These are phyloP conservation scores for Tyrophagus putrescentiae DNA, from an alignment of 1,140 invertebrate species.

Conservation along the genomic window DNA sequence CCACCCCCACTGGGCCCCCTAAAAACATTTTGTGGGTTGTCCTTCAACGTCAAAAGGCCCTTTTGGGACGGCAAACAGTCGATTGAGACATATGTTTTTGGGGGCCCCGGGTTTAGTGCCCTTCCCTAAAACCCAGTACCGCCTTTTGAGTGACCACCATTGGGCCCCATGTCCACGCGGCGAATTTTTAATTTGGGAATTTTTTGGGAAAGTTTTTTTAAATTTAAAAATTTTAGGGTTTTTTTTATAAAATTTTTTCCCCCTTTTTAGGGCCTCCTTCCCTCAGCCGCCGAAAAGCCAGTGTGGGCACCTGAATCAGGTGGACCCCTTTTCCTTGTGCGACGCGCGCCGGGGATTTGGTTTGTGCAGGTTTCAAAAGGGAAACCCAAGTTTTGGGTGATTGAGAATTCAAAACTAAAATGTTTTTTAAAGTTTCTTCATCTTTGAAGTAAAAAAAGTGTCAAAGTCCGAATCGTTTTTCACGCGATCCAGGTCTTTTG, in stretches of 20 bases:
- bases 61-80: background rate
- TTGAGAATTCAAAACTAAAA: too few relatives aligned
- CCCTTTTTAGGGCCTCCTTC: too few relatives aligned
- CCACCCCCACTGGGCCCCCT: too few relatives aligned
- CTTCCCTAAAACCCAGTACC: slow-evolving; percentile 73
- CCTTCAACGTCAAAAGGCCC: too few relatives aligned
- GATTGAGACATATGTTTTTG: slow-evolving; percentile 13
- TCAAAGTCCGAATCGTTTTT: slow-evolving; percentile 68
- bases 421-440: too few relatives aligned
- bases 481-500: slow-evolving; percentile 37
- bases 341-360: slow-evolving; percentile 57
- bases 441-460: slow-evolving; percentile 55
- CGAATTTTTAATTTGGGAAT: too few relatives aligned
- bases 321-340: slow-evolving; percentile 57
- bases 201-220: too few relatives aligned
- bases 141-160: slow-evolving; percentile 62
- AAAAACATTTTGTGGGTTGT: too few relatives aligned
- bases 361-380: slow-evolving; percentile 58
- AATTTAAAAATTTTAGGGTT: too few relatives aligned
- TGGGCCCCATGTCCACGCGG: slow-evolving; percentile 40
- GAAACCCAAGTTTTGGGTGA: too few relatives aligned
- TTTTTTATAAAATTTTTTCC: too few relatives aligned
- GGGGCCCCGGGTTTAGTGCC: too few relatives aligned
- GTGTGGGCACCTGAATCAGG: slow-evolving; percentile 49
- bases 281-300: slow-evolving; percentile 66